Conservation (phyloP, 92 coral and sea anemone species). For the Epizoanthus ramosus region DNA sequence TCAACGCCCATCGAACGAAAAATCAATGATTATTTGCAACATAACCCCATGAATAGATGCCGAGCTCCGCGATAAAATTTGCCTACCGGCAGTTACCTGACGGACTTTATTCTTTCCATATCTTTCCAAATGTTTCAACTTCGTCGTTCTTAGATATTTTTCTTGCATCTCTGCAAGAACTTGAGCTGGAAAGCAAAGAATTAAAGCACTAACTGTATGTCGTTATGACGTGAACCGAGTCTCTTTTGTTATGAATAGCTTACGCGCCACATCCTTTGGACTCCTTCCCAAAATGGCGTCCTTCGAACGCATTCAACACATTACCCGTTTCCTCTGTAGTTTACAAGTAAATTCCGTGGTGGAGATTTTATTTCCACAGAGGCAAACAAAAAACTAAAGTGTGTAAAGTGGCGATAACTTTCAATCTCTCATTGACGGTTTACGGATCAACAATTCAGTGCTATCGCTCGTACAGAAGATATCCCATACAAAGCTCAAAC, state of each 20-base stretch:
- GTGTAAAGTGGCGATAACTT: conserved; percentile 18
- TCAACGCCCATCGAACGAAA: conserved; percentile 51
- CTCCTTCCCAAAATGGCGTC: conserved; percentile 52
- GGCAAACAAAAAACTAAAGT: conserved; percentile 1
- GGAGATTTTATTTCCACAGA: neutral
- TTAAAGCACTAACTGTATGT: conserved; percentile 22
- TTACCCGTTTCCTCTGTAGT: conserved; percentile 7
- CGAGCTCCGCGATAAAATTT: conserved; percentile 46
- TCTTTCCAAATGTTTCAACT: conserved; percentile 21
- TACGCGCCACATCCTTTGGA: conserved; percentile 50
- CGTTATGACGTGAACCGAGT: conserved; percentile 39
- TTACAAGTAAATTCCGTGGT: conserved; percentile 1
- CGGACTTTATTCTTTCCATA: conserved; percentile 5
- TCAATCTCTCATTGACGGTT: conserved; percentile 25
- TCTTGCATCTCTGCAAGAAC: conserved; percentile 34
- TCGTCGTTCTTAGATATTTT: neutral
- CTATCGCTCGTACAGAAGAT: conserved; percentile 30
- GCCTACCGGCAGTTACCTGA: conserved; percentile 28
- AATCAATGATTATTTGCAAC: conserved; percentile 49
- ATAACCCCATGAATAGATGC: conserved; percentile 44
- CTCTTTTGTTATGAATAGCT: conserved; percentile 51
- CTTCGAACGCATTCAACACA: conserved; percentile 28
- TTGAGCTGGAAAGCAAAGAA: conserved; percentile 33
- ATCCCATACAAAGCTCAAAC: conserved; percentile 48
- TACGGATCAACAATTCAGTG: conserved; percentile 43